Evolutionary conservation across 2,797 vertebrate species (phyloP).

Genomic region (Tolypeutes matacus): DNA sequence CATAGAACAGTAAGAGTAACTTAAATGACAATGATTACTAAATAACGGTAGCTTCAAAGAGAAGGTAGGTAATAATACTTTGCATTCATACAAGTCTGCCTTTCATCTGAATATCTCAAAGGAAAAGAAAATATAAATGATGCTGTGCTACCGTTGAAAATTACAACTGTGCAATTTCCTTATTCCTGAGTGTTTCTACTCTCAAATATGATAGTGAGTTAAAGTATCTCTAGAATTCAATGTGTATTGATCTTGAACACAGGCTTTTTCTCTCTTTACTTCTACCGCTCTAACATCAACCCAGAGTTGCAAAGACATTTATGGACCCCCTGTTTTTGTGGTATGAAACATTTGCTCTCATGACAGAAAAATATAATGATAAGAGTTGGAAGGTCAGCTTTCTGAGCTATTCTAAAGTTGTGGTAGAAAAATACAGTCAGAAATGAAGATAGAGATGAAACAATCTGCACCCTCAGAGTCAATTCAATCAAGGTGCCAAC

Average conservation of each 20-base stretch:
- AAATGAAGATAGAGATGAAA: background rate
- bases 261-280: slow-evolving; percentile 8
- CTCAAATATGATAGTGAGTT: background rate
- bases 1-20: slow-evolving; percentile 58
- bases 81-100: slow-evolving; percentile 57
- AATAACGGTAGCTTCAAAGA: slow-evolving; percentile 64
- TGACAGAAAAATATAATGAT: background rate
- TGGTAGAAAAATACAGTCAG: background rate
- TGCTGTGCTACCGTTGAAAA: slow-evolving; percentile 61
- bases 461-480: background rate
- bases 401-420: slow-evolving; percentile 22
- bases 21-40: slow-evolving; percentile 73
- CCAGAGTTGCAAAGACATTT: background rate
- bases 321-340: background rate
- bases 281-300: background rate
- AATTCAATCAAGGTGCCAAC: background rate
- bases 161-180: slow-evolving; percentile 43
- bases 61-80: slow-evolving; percentile 58
- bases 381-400: background rate
- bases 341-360: background rate
- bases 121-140: slow-evolving; percentile 49
- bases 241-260: slow-evolving; percentile 24
- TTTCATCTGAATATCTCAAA: slow-evolving; percentile 71
- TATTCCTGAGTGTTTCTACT: slow-evolving; percentile 56
- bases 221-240: slow-evolving; percentile 21